phyloP scores from a whole-genome alignment of 2,888 invertebrate species.

The Mythimna lalbum region DNA sequence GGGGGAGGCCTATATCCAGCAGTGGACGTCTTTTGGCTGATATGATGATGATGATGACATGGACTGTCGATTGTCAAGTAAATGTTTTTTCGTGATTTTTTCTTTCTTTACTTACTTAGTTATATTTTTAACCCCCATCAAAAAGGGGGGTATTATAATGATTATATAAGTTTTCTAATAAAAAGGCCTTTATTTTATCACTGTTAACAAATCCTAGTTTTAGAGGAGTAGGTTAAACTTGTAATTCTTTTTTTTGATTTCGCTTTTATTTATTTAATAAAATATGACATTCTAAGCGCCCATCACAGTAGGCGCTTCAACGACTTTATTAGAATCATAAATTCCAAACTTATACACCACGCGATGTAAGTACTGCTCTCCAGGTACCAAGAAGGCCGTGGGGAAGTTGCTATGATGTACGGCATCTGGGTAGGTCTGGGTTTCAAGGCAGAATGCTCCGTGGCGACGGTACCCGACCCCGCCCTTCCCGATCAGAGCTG shows the following conservation, averaged over 20 bases:
- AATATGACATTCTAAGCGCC: conserved; percentile 17
- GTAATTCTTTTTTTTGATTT: neutral
- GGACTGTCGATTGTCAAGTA: too few relatives aligned
- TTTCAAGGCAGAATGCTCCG: conserved; percentile 96
- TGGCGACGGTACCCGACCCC: conserved; percentile 92
- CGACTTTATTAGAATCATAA: conserved; percentile 48
- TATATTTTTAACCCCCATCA: too few relatives aligned
- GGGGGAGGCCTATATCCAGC: too few relatives aligned
- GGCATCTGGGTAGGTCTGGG: conserved; percentile 98
- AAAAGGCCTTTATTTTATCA: neutral
- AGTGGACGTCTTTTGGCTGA: too few relatives aligned
- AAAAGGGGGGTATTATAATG: too few relatives aligned
- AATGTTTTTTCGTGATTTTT: too few relatives aligned
- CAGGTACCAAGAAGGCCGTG: conserved; percentile 92
- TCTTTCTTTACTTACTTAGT: too few relatives aligned
- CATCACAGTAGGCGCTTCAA: conserved; percentile 24
- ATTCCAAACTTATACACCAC: conserved; percentile 93
- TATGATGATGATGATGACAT: too few relatives aligned
- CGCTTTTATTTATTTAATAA: neutral
- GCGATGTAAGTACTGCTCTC: conserved; percentile 92
- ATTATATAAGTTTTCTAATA: too few relatives aligned
- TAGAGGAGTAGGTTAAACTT: neutral
- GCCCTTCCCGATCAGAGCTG: conserved; percentile 80
- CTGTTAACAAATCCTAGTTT: neutral
- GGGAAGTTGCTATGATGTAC: conserved; percentile 95